Conservation (phyloP, 2,888 invertebrate species). For the Brachypterus glaber region DNA sequence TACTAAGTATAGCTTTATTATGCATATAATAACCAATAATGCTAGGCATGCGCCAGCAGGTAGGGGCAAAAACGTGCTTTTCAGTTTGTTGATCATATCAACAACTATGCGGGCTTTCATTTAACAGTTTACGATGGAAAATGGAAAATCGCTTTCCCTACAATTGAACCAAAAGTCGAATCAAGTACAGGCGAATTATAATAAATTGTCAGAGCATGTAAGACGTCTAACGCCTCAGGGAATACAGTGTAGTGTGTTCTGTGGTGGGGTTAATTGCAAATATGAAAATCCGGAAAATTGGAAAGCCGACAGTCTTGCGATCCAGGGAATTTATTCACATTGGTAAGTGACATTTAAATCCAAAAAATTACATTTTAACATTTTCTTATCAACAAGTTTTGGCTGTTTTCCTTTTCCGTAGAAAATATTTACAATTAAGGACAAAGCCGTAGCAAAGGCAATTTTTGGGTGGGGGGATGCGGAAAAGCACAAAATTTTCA, state of each 20-base stretch:
- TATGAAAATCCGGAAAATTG: slow-evolving; percentile 63
- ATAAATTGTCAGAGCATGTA: slow-evolving; percentile 47
- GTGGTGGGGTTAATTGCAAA: slow-evolving; percentile 73
- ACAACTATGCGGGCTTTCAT: slow-evolving; percentile 6
- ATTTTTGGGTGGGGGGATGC: no score
- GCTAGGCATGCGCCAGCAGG: slow-evolving; percentile 32
- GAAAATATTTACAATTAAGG: no score
- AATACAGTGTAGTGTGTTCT: slow-evolving; percentile 72
- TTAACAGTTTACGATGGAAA: slow-evolving; percentile 1
- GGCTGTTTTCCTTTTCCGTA: no score
- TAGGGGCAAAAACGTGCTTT: slow-evolving; percentile 23
- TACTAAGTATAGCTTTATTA: slow-evolving; percentile 21
- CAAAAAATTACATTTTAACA: no score
- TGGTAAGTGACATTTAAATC: slow-evolving; percentile 51
- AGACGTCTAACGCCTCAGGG: slow-evolving; percentile 57
- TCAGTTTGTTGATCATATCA: slow-evolving; percentile 9
- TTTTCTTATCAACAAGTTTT: no score
- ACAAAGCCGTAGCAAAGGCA: no score
- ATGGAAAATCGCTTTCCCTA: slow-evolving; percentile 5
- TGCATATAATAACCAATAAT: slow-evolving; percentile 33
- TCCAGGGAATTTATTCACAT: slow-evolving; percentile 73
- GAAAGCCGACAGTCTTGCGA: slow-evolving; percentile 53
- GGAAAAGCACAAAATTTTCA: no score
- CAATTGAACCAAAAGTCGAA: slow-evolving; percentile 9
- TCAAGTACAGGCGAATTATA: slow-evolving; percentile 40